Base-by-base conservation (phyloP, 2,113 vertebrate genomes). In the Gambusia affinis region DNA sequence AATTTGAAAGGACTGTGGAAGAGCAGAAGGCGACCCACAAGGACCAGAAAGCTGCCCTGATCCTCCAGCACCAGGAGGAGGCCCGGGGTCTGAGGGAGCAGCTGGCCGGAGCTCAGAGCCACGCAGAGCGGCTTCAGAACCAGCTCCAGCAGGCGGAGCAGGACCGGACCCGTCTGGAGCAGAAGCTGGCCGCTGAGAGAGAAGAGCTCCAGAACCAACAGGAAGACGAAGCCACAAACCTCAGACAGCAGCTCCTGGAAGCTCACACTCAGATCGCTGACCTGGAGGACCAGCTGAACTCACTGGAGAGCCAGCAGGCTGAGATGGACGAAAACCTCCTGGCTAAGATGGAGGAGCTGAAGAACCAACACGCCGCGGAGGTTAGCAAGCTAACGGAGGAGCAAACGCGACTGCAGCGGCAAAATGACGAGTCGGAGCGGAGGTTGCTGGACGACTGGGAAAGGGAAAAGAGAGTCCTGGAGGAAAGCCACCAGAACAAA, bases 1-100 rank as follows among this genome's bases (percentile, higher is more conserved):
- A 92, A 47, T 91, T 90, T 54, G 86, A 94, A 0, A 60, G 82
- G 29, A 93, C 94, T 79, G 78, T 96, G 0, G 92, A 91, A 3
- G 93, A 96, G 80, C 91, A 94, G 63, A 93, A 88, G 85, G 7
- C 8, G 2, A 66, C n/a, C 29, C 92, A 93, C 60, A 94, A 96
- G 7, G 91, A 94, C 68, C 95, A 96, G 85, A 93, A 90, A 51
- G 92, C 91, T 33, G 67, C 72, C 1, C 30, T 94, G 65, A 93
- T 80, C 67, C 88, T 93, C 29, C 93, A 93, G 75, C 87, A 93
- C 35, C 39, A 92, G 1, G 85, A 93, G 8, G 95, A 96, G 73
- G 80, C 91, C 39, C 81, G 78, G 4, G 60, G 66, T 68, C 70
- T 97, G 85, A 91, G 92, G 73, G 73, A 95, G 66, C 93, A 97